phyloP scores from a whole-genome alignment of 2,888 invertebrate genomes.

The Lasioglossum villosulum region DNA sequence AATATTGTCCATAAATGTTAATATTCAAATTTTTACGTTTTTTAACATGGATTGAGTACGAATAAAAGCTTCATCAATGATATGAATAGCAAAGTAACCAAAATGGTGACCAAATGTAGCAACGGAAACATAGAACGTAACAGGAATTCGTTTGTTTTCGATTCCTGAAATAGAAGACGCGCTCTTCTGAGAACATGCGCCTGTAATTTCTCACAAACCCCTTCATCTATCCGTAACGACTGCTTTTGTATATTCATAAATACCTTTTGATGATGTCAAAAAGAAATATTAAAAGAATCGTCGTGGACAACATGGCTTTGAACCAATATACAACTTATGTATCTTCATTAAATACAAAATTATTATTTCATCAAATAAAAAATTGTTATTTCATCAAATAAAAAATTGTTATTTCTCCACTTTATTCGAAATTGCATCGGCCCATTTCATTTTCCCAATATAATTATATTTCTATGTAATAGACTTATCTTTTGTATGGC shows the following conservation, averaged over 20 bases:
- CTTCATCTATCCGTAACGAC: conserved; percentile 56
- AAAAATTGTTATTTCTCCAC: not conserved
- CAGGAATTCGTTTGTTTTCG: conserved; percentile 79
- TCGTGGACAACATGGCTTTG: not conserved
- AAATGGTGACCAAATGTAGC: conserved; percentile 38
- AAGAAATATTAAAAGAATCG: not conserved
- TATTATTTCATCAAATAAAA: not conserved
- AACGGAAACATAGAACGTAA: conserved; percentile 55
- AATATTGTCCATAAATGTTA: not conserved
- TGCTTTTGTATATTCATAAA: conserved; percentile 47
- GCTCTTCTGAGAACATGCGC: conserved; percentile 67
- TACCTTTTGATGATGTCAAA: conserved; percentile 17
- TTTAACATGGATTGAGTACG: no score
- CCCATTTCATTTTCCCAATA: not conserved
- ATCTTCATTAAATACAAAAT: not conserved
- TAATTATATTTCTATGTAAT: not conserved
- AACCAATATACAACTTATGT: not conserved
- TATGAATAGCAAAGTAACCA: conserved; percentile 4
- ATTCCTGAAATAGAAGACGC: conserved; percentile 79
- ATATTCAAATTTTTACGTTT: not conserved
- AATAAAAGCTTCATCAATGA: not conserved
- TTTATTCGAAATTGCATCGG: not conserved
- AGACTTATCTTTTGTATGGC: not conserved
- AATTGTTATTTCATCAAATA: not conserved
- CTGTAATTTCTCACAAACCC: conserved; percentile 65